These are phyloP conservation scores for Geotrypetes seraphini DNA, from an alignment of 2,797 vertebrate genomes.

Conservation along the genomic window DNA sequence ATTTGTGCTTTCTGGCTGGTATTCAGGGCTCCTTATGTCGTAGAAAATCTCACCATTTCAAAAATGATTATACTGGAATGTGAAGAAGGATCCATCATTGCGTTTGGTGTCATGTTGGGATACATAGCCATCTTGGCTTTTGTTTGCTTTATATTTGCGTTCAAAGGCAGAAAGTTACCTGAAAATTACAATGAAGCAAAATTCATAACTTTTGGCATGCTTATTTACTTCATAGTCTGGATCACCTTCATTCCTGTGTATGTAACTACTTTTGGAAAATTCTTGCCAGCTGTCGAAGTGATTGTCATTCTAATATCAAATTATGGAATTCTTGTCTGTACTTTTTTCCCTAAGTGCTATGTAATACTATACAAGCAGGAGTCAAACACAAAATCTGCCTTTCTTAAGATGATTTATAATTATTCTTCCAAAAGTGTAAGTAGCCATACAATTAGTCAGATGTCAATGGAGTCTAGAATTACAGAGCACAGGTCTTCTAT, in stretches of 20 bases:
- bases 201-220: conserved; percentile 85
- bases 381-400: conserved; percentile 72
- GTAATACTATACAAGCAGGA: conserved; percentile 74
- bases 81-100: conserved; percentile 63
- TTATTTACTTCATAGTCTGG: conserved; percentile 84
- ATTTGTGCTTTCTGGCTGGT: conserved; percentile 68
- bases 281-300: conserved; percentile 77
- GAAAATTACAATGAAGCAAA: conserved; percentile 82
- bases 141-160: conserved; percentile 76
- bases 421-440: conserved; percentile 55
- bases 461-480: conserved; percentile 30
- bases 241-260: conserved; percentile 74
- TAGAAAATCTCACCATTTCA: conserved; percentile 28
- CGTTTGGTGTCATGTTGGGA: conserved; percentile 70
- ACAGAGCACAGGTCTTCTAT: neutral
- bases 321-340: conserved; percentile 74
- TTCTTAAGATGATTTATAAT: conserved; percentile 65
- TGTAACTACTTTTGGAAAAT: conserved; percentile 66
- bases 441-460: conserved; percentile 34
- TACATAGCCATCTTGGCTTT: conserved; percentile 68
- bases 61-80: conserved; percentile 63
- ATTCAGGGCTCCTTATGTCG: conserved; percentile 54
- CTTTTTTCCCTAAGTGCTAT: conserved; percentile 82
- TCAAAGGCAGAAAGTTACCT: conserved; percentile 76
- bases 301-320: conserved; percentile 82